Percentiles rank a stretch among this genome's conserved stretches.
These are phyloP conservation scores for Nylanderia fulva DNA, from an alignment of 1,140 invertebrate species.

Conservation along the genomic window DNA sequence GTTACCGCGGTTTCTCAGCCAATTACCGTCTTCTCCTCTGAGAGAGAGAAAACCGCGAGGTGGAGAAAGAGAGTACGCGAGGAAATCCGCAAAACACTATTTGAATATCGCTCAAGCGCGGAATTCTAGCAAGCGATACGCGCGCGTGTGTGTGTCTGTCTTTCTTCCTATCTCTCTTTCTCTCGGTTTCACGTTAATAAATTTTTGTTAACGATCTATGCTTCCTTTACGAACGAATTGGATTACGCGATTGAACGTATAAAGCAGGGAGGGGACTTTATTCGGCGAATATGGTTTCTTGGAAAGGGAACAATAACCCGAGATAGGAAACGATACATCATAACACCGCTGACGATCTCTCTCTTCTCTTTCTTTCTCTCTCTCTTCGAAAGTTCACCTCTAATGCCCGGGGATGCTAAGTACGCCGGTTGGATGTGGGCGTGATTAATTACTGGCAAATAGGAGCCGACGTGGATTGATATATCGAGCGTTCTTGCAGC, in stretches of 20 bases:
- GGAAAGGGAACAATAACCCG: slow-evolving; percentile 20
- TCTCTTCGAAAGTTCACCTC: slow-evolving; percentile 63
- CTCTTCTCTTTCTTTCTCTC: slow-evolving; percentile 13
- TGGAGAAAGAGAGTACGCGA: slow-evolving; percentile 23
- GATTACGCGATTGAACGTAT: slow-evolving; percentile 34
- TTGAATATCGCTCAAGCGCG: slow-evolving; percentile 58
- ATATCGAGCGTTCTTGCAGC: slow-evolving; percentile 81
- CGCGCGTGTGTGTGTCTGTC: neutral
- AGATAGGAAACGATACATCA: slow-evolving; percentile 74
- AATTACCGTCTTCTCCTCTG: slow-evolving; percentile 50
- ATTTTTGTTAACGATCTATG: slow-evolving; percentile 43
- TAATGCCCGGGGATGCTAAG: slow-evolving; percentile 79
- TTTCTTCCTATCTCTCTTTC: too few relatives aligned
- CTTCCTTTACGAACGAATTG: slow-evolving; percentile 39
- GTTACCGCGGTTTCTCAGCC: slow-evolving; percentile 52
- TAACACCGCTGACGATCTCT: slow-evolving; percentile 61
- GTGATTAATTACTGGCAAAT: slow-evolving; percentile 84
- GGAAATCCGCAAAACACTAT: slow-evolving; percentile 61
- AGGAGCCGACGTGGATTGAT: slow-evolving; percentile 83
- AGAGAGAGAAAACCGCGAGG: slow-evolving; percentile 25
- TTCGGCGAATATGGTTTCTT: slow-evolving; percentile 28
- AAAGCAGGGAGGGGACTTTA: slow-evolving; percentile 8
- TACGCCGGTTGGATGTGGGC: slow-evolving; percentile 77
- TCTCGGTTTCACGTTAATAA: slow-evolving; percentile 63
- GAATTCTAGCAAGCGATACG: slow-evolving; percentile 42